Base-by-base conservation (phyloP, 2,797 vertebrate genomes). In the Myotis planiceps region DNA sequence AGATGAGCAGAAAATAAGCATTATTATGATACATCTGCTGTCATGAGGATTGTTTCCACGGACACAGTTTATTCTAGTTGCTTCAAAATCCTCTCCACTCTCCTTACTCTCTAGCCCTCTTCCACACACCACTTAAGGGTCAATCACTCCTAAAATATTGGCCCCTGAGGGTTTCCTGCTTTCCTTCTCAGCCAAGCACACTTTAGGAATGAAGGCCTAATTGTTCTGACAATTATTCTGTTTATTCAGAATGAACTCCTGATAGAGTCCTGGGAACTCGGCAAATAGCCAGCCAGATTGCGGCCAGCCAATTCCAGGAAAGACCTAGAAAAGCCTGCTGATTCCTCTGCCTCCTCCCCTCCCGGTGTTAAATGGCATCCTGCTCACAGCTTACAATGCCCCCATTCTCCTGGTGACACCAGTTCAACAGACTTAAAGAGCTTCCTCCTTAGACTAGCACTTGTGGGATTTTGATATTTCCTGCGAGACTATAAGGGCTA, bases 291-390 rank as follows among this genome's bases (percentile, higher is more conserved):
- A 66, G 21, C 37, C 55, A 65, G 12, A 23, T 71, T 71, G 23
- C 27, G 79, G 58, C 53, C 37, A 76, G 42, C 71, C 53, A 78
- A 19, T 93, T 96, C 93, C 49, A 71, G 87, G 97, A 97, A 97
- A 45, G 74, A 23, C 39, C 65, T 55, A 47, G 19, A 79, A 84
- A 71, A 74, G 55, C 32, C 34, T 55, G 65, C 49, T 19, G n/a
- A 27, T 71, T 83, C 18, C 66, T 96, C 15, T 37, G 18, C 49
- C 53, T 92, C 47, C 45, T 75, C 51, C 66, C 58, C 23, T 63
- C 42, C 3, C 32, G 9, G 3, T 7, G 3, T 66, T 55, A 45
- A 32, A 49, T 34, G 74, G 18, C 37, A 21, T 79, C 45, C 15
- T 79, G 27, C 15, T 63, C 65, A 68, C 37, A 76, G 42, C 34